phyloP scores from a whole-genome alignment of 2,888 invertebrate genomes.

The Chelonus formosanus region DNA sequence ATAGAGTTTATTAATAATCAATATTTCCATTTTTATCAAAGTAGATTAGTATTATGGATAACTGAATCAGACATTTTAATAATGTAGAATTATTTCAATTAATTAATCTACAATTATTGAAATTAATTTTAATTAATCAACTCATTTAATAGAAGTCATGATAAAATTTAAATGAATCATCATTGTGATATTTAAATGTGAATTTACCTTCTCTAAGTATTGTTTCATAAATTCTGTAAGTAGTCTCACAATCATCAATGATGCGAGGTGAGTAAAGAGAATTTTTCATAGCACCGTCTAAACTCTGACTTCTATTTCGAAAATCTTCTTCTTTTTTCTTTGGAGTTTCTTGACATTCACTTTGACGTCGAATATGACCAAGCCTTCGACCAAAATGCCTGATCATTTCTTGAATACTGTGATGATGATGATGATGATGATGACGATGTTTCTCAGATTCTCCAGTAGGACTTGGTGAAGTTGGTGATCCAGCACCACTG shows the following conservation, averaged over 20 bases:
- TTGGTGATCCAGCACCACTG: constrained; percentile 50
- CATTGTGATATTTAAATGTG: not conserved
- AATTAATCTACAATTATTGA: no score
- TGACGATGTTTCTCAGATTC: constrained; percentile 64
- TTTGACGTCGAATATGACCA: constrained; percentile 74
- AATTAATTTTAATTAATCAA: no score
- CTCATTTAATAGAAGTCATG: no score
- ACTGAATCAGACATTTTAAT: no score
- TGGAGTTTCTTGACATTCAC: constrained; percentile 70
- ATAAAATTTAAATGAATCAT: no score
- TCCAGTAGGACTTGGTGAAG: constrained; percentile 52
- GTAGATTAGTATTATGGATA: no score
- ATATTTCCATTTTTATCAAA: no score
- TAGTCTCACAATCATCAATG: constrained; percentile 82
- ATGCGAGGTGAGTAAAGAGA: constrained; percentile 57
- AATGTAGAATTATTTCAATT: no score
- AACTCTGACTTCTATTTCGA: constrained; percentile 79
- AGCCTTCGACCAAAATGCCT: constrained; percentile 80
- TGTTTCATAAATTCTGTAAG: constrained; percentile 82
- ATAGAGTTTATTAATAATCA: no score
- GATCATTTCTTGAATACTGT: constrained; percentile 81
- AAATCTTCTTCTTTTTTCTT: constrained; percentile 72
- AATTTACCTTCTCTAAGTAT: constrained; percentile 78
- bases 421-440: constrained; percentile 68
- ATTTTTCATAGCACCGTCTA: constrained; percentile 72